Base-by-base conservation (phyloP, 2,888 invertebrate genomes). In the Nemotelus nigrinus region DNA sequence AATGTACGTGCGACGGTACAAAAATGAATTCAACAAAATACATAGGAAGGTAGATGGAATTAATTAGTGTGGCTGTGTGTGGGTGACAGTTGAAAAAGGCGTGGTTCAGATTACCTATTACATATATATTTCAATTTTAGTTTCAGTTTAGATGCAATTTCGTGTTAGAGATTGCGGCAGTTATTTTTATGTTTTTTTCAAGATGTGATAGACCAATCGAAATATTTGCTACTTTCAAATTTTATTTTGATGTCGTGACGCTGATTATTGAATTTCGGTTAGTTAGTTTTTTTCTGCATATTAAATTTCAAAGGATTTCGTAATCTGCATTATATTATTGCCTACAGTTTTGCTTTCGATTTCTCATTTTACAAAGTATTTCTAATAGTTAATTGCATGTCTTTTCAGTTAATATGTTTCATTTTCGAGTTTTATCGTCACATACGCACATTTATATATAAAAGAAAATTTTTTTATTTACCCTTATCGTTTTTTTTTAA, bases 391-490 rank as follows among this genome's bases (percentile, higher is more conserved):
- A 4, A 43, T 78, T 79, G 77, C 80, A 79, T 78, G 63, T 80
- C 78, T 43, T 6, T 77, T 64, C 75, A 78, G 76, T 78, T 76
- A 77, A 63, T 43, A 75, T 78, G 47, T 63, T 44, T 70, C 68
- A 74, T 2, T 70, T 8, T 53, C 25, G 39, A 6, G 41, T 43
- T 50, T 70, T 6, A 55, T 50, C 10, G 25, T 25, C 25, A 25
- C 25, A 25, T 25, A 25, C 25, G 25, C 25, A 25, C 25, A 77
- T 67, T 65, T 75, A 74, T 78, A 77, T 76, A 79, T 79, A 79
- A 65, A 78, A 80, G 79, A 79, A 80, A 81, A 80, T 78, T 80
- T 79, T 77, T 71, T 74, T 25, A 25, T 25, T 25, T 70, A 77
- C 79, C 78, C 78, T 63, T 78, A 77, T 79, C 80, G 80, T 79